Evolutionary conservation across 2,888 invertebrate species (phyloP).

Genomic region (Ormyrus pomaceus): DNA sequence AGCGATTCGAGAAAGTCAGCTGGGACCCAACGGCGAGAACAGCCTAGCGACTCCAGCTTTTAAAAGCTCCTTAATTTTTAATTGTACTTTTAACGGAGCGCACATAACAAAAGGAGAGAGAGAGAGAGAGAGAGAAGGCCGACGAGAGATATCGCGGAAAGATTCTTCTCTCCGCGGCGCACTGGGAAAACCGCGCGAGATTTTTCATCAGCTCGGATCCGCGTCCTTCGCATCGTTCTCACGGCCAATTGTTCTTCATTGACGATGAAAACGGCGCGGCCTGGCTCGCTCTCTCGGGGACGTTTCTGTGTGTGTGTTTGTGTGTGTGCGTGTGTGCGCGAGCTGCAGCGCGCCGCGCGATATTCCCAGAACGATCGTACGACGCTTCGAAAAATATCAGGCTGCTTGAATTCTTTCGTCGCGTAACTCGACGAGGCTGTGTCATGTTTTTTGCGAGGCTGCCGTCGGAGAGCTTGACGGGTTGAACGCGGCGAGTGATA

Average conservation of each 20-base stretch:
- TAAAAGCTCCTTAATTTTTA: too few relatives aligned
- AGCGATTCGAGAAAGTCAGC: too few relatives aligned
- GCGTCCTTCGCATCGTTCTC: conserved; percentile 58
- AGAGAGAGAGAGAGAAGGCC: too few relatives aligned
- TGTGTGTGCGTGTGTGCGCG: background rate
- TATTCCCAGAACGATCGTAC: conserved; percentile 38
- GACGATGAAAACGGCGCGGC: conserved; percentile 43
- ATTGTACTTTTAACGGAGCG: too few relatives aligned
- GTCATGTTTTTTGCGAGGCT: background rate
- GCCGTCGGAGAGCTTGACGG: background rate
- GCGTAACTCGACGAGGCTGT: background rate
- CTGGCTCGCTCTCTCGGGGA: too few relatives aligned
- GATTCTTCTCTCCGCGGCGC: background rate
- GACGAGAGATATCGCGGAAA: conserved; percentile 19
- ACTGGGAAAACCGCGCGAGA: conserved; percentile 50
- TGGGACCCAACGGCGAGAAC: too few relatives aligned
- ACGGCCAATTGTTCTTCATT: conserved; percentile 57
- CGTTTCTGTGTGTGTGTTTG: too few relatives aligned
- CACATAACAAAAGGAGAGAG: too few relatives aligned
- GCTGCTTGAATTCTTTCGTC: background rate
- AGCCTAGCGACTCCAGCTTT: too few relatives aligned
- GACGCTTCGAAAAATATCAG: conserved; percentile 9
- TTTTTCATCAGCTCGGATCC: conserved; percentile 50
- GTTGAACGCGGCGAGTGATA: too few relatives aligned
- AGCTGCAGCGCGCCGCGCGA: background rate